Percentiles rank a stretch among this genome's conserved stretches.
Evolutionary conservation across 1,140 invertebrate genomes (phyloP).

Genomic region (Cydia fagiglandana): DNA sequence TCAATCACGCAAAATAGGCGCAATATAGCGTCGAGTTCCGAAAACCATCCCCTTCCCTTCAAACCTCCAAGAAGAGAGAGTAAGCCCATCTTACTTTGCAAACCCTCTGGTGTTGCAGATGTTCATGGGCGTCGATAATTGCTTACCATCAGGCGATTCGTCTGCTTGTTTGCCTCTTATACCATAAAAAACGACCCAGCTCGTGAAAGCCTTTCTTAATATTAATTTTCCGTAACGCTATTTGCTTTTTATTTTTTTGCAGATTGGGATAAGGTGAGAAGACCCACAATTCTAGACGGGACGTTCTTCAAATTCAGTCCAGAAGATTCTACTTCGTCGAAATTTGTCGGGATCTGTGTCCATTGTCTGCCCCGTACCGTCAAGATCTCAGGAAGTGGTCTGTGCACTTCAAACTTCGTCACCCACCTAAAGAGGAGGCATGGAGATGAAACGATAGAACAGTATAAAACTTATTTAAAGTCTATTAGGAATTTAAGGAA

Average conservation of each 20-base stretch:
- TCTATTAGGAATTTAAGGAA: conserved; percentile 5
- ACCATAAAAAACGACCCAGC: no score
- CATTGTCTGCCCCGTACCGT: not conserved
- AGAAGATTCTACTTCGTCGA: not conserved
- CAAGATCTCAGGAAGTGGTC: not conserved
- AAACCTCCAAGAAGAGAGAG: no score
- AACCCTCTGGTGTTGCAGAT: no score
- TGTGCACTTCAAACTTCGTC: not conserved
- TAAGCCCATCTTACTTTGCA: no score
- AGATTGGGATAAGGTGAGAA: not conserved
- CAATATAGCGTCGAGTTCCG: no score
- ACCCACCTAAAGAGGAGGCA: not conserved
- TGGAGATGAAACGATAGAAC: not conserved
- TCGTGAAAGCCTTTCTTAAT: no score
- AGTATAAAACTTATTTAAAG: conserved; percentile 7
- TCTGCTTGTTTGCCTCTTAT: no score
- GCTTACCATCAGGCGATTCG: no score
- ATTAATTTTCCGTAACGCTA: no score
- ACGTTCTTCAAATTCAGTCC: conserved; percentile 14
- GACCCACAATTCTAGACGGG: conserved; percentile 9
- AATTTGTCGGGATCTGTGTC: not conserved
- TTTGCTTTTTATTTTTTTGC: not conserved
- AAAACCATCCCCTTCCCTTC: no score
- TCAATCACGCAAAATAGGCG: no score
- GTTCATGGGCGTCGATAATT: no score